These are phyloP conservation scores for Rotaria sp. DNA, from an alignment of 2,888 invertebrate genomes.

Conservation along the genomic window DNA sequence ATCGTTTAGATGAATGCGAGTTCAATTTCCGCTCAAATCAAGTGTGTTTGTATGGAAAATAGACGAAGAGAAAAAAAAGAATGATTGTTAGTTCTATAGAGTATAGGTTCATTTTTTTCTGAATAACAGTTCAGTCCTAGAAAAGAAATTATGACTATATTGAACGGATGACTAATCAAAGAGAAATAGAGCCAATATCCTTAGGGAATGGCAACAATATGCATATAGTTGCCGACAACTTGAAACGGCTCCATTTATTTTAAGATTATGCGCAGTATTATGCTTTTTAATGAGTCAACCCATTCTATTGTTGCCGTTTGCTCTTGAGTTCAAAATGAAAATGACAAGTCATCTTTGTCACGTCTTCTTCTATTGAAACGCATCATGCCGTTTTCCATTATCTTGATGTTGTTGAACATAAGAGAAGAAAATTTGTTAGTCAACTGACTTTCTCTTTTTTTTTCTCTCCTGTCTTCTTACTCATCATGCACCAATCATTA, in stretches of 20 bases:
- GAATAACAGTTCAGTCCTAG: background rate
- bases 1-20: background rate
- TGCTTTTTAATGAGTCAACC: background rate
- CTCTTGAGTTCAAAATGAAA: background rate
- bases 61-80: background rate
- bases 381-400: background rate
- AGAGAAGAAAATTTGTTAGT: background rate
- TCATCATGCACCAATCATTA: background rate
- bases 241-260: background rate
- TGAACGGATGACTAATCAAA: background rate
- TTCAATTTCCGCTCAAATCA: background rate
- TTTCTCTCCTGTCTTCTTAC: background rate
- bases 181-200: background rate
- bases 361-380: background rate
- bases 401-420: slow-evolving; percentile 5
- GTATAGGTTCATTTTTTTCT: background rate
- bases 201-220: background rate
- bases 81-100: background rate
- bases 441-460: background rate
- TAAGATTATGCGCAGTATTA: background rate
- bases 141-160: background rate
- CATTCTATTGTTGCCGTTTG: background rate
- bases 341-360: background rate
- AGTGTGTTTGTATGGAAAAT: background rate
- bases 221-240: background rate